Evolutionary conservation across 2,797 vertebrate species (phyloP).

Genomic region (Urophycis tenuis): DNA sequence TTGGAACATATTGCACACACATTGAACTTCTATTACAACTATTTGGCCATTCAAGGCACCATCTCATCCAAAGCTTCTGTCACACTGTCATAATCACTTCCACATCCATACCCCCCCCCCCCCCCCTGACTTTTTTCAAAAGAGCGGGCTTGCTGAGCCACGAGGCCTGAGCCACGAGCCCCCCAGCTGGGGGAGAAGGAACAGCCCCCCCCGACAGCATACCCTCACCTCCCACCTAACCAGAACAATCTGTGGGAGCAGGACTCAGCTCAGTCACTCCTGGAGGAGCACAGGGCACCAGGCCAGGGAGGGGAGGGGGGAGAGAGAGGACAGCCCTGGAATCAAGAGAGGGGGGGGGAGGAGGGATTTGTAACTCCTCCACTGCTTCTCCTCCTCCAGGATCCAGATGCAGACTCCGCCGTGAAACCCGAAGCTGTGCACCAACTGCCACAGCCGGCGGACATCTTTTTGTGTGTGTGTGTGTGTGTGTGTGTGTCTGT

Average conservation of each 20-base stretch:
- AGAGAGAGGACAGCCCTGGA: background rate
- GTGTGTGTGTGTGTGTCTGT: background rate
- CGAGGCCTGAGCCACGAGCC: background rate
- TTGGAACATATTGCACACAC: background rate
- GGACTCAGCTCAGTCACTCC: conserved; percentile 4
- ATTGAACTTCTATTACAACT: background rate
- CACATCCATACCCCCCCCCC: background rate
- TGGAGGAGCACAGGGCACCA: background rate
- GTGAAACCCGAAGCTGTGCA: background rate
- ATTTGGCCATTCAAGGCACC: background rate
- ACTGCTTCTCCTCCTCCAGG: background rate
- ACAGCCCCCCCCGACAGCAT: conserved; percentile 59
- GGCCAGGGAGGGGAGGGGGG: background rate
- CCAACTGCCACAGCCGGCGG: background rate
- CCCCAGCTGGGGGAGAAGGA: background rate
- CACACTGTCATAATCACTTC: background rate
- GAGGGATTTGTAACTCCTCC: background rate
- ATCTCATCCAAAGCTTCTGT: background rate
- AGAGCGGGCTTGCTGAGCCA: background rate
- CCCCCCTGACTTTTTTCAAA: background rate
- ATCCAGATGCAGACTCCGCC: background rate
- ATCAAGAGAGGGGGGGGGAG: background rate
- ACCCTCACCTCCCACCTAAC: conserved; percentile 75
- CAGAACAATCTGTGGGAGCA: conserved; percentile 83
- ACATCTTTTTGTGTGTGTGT: background rate